Evolutionary conservation across 1,140 invertebrate genomes (phyloP).

Genomic region (Doryteuthis pealeii): DNA sequence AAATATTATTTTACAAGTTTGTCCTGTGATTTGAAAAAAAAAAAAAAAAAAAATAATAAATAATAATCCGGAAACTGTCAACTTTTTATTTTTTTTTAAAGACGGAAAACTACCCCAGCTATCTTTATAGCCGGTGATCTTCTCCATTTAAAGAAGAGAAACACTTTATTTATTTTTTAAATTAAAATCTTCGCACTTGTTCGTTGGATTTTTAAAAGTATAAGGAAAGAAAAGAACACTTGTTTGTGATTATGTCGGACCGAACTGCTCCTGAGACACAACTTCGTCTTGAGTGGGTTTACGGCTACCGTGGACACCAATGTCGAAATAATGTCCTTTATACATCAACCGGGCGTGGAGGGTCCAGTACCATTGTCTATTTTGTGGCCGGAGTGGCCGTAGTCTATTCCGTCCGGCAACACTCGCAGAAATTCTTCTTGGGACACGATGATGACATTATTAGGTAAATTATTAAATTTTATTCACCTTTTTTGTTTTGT

Average conservation of each 20-base stretch:
- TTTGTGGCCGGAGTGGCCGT: slow-evolving; percentile 61
- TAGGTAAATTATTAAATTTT: slow-evolving; percentile 39
- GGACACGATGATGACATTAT: slow-evolving; percentile 61
- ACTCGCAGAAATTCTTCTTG: slow-evolving; percentile 58
- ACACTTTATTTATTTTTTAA: neutral
- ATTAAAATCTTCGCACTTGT: neutral
- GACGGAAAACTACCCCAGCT: neutral
- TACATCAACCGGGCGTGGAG: slow-evolving; percentile 26
- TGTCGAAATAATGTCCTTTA: slow-evolving; percentile 59
- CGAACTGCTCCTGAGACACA: slow-evolving; percentile 52
- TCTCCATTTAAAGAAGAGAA: neutral
- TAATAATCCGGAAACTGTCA: neutral
- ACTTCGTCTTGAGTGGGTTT: slow-evolving; percentile 60
- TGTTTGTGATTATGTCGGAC: slow-evolving; percentile 39
- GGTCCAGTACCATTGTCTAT: slow-evolving; percentile 56
- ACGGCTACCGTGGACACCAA: slow-evolving; percentile 60
- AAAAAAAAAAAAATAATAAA: too few relatives aligned
- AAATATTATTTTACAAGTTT: too few relatives aligned
- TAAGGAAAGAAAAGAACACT: neutral
- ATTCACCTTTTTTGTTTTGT: too few relatives aligned
- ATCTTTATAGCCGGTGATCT: neutral
- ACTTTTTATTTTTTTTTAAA: neutral
- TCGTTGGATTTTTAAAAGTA: neutral
- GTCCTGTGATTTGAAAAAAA: too few relatives aligned
- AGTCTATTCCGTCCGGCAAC: slow-evolving; percentile 54